Percentiles rank a stretch among this genome's conserved stretches.
Conservation (phyloP, 2,797 vertebrate genomes). For the Dermochelys coriacea region DNA sequence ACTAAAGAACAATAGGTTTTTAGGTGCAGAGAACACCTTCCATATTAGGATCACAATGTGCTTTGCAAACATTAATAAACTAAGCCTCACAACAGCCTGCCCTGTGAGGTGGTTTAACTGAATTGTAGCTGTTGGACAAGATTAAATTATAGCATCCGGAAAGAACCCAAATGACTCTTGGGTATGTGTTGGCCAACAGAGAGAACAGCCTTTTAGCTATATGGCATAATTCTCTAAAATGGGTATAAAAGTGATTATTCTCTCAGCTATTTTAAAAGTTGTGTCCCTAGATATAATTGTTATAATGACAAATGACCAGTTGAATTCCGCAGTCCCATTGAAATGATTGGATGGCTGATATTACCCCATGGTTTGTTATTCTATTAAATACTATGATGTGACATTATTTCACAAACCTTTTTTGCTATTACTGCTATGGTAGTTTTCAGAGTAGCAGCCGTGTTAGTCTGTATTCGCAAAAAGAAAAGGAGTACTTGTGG, state of each 20-base stretch:
- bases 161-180: background rate
- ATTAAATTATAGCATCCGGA: background rate
- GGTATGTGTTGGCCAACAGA: conserved; percentile 4
- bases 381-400: conserved; percentile 39
- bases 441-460: no score
- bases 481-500: no score
- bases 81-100: background rate
- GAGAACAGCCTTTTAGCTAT: background rate
- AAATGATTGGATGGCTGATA: conserved; percentile 19
- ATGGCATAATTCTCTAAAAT: conserved; percentile 24
- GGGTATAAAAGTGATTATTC: conserved; percentile 38
- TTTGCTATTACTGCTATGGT: background rate
- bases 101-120: background rate
- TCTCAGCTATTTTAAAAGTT: conserved; percentile 18
- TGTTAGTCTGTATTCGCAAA: no score
- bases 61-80: background rate
- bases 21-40: background rate
- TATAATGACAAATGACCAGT: conserved; percentile 6
- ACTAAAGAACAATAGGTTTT: background rate
- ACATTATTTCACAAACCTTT: conserved; percentile 29
- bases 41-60: background rate
- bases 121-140: background rate
- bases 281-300: conserved; percentile 10
- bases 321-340: conserved; percentile 42
- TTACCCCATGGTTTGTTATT: conserved; percentile 5